A percentile compares a stretch with the other conserved stretches of the same genome.
Conservation (phyloP, 2,113 vertebrate genomes). For the Strix aluco region DNA sequence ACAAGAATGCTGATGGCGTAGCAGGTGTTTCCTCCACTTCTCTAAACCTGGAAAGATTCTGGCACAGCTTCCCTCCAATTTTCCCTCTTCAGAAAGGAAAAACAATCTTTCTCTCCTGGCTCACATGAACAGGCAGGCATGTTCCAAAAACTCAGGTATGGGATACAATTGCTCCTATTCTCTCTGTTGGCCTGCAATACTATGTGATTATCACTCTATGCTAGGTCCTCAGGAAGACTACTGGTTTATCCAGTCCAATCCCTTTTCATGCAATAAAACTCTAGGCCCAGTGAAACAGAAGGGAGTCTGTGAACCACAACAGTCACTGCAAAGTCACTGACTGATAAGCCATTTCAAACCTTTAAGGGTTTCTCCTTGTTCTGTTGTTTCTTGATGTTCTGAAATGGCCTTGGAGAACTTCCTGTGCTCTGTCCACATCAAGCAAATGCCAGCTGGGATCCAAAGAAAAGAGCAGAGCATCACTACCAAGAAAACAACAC, state of each 20-base stretch:
- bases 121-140: slow-evolving; percentile 14
- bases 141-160: slow-evolving; percentile 39
- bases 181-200: not conserved
- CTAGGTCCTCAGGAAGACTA: not conserved
- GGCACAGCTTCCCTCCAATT: slow-evolving; percentile 46
- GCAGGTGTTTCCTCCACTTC: slow-evolving; percentile 71
- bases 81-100: slow-evolving; percentile 50
- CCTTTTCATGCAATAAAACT: not conserved
- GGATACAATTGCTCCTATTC: slow-evolving; percentile 22
- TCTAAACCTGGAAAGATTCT: slow-evolving; percentile 70
- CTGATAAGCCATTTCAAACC: not conserved
- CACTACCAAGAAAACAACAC: not conserved
- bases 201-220: not conserved
- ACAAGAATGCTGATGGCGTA: slow-evolving; percentile 62
- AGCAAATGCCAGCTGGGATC: not conserved
- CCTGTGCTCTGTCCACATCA: not conserved
- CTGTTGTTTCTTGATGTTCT: not conserved
- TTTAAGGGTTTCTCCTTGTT: not conserved
- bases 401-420: not conserved
- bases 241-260: not conserved
- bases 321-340: not conserved
- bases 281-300: slow-evolving; percentile 2
- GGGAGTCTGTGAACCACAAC: not conserved
- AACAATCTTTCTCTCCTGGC: slow-evolving; percentile 39
- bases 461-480: not conserved